Evolutionary conservation across 2,113 vertebrate species (phyloP), one percentile per base, ranked within the genome.

Genomic region (Paratilapia polleni): DNA sequence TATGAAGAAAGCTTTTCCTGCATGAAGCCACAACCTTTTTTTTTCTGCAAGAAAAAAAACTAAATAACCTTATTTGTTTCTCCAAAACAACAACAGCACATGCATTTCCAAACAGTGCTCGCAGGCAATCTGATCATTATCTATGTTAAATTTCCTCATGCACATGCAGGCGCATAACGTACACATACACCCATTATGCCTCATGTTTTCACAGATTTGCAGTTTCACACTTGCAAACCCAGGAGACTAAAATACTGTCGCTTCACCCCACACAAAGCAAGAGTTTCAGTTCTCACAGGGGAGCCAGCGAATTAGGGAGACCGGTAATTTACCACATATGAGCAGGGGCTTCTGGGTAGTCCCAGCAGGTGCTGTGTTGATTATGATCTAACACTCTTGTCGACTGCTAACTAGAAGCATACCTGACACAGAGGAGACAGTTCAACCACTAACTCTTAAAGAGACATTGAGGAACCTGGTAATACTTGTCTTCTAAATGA

Each of bases 281-380:
- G 61, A 43, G 74, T 79, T 57, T 80, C 20, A 54, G 63, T 85
- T 83, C 88, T 90, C 82, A 58, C 81, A 77, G 91, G 86, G 77
- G 85, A 86, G 63, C 70, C 74, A 66, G 85, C 74, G 90, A 89
- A 90, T 95, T 93, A 94, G 66, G 93, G 86, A 10, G 47, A 24
- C 83, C 78, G 63, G 86, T 94, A 94, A 95, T 92, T 78, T 22
- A 8, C 92, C 83, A 91, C 93, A 88, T 91, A 89, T 94, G 93
- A 93, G 88, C 87, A n/a, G 87, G 74, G 84, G 88, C 86, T 94
- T 93, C 90, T 95, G 93, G 93, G 94, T 93, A 93, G 80, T 82
- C 92, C 86, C 94, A 90, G 94, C 92, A 95, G 91, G 95, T 95
- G 94, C 91, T 28, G 85, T 43, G 59, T 83, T 94, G 94, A 92